These are phyloP conservation scores for Diabrotica undecimpunctata DNA, from an alignment of 1,140 invertebrate genomes.

Conservation along the genomic window DNA sequence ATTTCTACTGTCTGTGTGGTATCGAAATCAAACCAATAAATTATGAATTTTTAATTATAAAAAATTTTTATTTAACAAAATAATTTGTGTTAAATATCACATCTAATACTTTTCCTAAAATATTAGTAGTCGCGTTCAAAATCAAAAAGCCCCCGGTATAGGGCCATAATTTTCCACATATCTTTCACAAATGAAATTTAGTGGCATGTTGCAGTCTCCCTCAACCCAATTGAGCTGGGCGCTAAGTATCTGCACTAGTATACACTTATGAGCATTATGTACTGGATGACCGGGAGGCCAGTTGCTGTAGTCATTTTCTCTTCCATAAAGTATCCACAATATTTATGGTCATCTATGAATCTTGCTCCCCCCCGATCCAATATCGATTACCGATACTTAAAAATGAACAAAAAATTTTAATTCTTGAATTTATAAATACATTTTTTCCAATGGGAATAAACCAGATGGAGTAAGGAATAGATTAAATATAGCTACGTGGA, in stretches of 20 bases:
- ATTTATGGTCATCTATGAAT: background rate
- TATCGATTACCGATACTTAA: slow-evolving; percentile 3
- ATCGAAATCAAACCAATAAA: background rate
- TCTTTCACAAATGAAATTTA: slow-evolving; percentile 13
- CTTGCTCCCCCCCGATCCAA: slow-evolving; percentile 3
- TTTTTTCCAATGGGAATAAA: too few species aligned
- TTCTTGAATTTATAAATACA: too few species aligned
- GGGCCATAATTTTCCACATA: background rate
- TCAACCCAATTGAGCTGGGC: background rate
- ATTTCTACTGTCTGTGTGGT: too few species aligned
- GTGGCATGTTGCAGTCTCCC: background rate
- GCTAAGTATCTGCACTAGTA: background rate
- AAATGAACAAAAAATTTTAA: background rate
- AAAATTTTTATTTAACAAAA: background rate
- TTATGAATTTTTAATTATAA: background rate
- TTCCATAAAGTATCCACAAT: background rate
- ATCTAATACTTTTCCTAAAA: too few species aligned
- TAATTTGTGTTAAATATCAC: background rate
- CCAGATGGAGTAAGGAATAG: too few species aligned
- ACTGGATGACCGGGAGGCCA: slow-evolving; percentile 3
- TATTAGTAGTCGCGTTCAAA: background rate
- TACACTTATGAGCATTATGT: slow-evolving; percentile 1
- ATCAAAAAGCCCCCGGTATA: background rate
- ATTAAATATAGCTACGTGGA: too few species aligned
- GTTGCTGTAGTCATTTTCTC: background rate